Evolutionary conservation across 2,888 invertebrate species (phyloP).

Genomic region (Dione juno): DNA sequence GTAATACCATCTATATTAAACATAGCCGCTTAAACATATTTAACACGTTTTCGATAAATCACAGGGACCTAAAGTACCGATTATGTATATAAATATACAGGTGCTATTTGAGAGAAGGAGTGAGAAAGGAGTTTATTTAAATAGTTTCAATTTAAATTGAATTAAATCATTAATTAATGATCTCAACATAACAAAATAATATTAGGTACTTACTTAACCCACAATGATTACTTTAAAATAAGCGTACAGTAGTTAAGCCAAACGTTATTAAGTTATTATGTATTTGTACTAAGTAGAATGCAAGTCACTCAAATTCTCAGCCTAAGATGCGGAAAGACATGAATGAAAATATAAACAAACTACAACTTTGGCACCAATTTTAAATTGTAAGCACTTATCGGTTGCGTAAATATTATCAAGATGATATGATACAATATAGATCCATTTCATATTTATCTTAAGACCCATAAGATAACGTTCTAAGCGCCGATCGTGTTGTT

Average conservation of each 20-base stretch:
- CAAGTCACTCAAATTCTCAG: not conserved
- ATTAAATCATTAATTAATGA: not conserved
- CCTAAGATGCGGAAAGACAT: not conserved
- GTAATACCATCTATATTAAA: too few species aligned
- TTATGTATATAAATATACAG: too few species aligned
- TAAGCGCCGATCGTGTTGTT: not conserved
- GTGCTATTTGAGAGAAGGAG: too few species aligned
- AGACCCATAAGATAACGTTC: conserved; percentile 9
- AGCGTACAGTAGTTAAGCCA: not conserved
- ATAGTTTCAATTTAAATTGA: not conserved
- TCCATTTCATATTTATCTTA: conserved; percentile 16
- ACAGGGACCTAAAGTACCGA: too few species aligned
- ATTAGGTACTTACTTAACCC: not conserved
- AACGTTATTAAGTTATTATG: not conserved
- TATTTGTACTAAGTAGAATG: not conserved
- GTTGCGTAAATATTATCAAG: not conserved
- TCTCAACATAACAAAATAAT: not conserved
- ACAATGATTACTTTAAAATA: not conserved
- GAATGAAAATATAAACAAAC: not conserved
- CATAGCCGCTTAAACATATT: too few species aligned
- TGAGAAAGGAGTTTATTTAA: too few species aligned
- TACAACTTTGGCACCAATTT: conserved; percentile 30
- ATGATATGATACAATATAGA: conserved; percentile 16
- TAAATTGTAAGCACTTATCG: conserved; percentile 12
- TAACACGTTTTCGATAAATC: too few species aligned